These are phyloP conservation scores for Tautogolabrus adspersus DNA, from an alignment of 2,113 vertebrate species.

Conservation along the genomic window DNA sequence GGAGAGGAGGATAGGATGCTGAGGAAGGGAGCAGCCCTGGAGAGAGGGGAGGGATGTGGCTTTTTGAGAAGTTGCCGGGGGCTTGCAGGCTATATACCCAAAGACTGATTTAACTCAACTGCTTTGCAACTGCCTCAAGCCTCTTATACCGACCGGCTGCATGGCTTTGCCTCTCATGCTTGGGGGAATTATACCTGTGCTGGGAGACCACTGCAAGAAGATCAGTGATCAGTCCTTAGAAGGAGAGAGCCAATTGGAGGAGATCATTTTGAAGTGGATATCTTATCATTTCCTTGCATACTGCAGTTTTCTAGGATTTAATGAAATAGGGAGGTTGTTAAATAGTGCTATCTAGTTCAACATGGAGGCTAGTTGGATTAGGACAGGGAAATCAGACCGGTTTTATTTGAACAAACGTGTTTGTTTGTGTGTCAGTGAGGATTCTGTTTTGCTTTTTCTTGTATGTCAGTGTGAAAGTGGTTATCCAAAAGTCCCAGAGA, in stretches of 20 bases:
- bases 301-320: background rate
- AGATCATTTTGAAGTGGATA: background rate
- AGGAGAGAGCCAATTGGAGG: background rate
- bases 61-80: conserved; percentile 52
- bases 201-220: conserved; percentile 19
- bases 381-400: background rate
- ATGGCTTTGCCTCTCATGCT: conserved; percentile 6
- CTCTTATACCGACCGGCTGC: conserved; percentile 4
- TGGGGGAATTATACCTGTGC: conserved; percentile 12
- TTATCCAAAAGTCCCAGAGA: background rate
- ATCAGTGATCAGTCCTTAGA: conserved; percentile 4
- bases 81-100: conserved; percentile 61
- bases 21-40: conserved; percentile 27
- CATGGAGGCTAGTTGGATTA: too few species aligned
- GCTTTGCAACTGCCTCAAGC: conserved; percentile 9
- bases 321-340: conserved; percentile 1
- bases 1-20: conserved; percentile 28
- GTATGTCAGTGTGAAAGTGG: background rate
- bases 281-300: conserved; percentile 9
- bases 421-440: background rate
- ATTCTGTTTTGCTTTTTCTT: background rate
- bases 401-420: background rate
- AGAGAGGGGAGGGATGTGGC: conserved; percentile 45
- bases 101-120: conserved; percentile 31
- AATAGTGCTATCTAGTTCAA: too few species aligned